These are phyloP conservation scores for Aphrocallistes beatrix DNA, from an alignment of 37 sponge, comb jelly and placozoan species.

Conservation along the genomic window DNA sequence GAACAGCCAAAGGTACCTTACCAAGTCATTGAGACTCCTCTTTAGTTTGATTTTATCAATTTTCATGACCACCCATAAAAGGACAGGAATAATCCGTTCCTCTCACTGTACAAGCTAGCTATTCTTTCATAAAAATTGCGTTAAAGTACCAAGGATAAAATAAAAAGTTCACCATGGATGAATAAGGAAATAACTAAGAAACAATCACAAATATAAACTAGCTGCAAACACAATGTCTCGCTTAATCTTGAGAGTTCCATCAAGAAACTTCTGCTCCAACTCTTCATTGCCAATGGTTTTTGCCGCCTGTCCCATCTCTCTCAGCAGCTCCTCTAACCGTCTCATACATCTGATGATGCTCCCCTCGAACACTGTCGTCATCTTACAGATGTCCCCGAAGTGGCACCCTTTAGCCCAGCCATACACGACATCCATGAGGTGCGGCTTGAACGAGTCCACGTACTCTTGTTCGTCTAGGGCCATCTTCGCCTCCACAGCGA, in stretches of 20 bases:
- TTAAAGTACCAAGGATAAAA: too few species aligned
- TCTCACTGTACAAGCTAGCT: background rate
- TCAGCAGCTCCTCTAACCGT: slow-evolving; percentile 80
- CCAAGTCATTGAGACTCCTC: slow-evolving; percentile 54
- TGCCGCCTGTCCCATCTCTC: slow-evolving; percentile 94
- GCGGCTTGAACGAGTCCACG: slow-evolving; percentile 84
- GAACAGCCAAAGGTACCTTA: slow-evolving; percentile 14
- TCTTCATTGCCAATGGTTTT: slow-evolving; percentile 93
- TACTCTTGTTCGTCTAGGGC: slow-evolving; percentile 77
- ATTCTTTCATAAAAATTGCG: background rate
- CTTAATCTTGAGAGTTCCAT: slow-evolving; percentile 77
- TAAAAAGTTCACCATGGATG: too few species aligned
- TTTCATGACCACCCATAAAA: slow-evolving; percentile 60
- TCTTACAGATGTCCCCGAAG: slow-evolving; percentile 89
- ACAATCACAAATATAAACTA: slow-evolving; percentile 72
- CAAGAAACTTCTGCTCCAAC: slow-evolving; percentile 82
- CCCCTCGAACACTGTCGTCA: slow-evolving; percentile 93
- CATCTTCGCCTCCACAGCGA: slow-evolving; percentile 79
- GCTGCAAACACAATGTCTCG: slow-evolving; percentile 99
- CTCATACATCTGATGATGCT: slow-evolving; percentile 93
- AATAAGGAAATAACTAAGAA: background rate
- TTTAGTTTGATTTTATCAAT: slow-evolving; percentile 66
- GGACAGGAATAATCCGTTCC: background rate
- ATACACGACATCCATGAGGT: slow-evolving; percentile 89
- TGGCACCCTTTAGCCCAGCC: slow-evolving; percentile 80